Evolutionary conservation across 2,113 vertebrate species (phyloP), one percentile per base, ranked within the genome.

Genomic region (Peromyscus californicus): DNA sequence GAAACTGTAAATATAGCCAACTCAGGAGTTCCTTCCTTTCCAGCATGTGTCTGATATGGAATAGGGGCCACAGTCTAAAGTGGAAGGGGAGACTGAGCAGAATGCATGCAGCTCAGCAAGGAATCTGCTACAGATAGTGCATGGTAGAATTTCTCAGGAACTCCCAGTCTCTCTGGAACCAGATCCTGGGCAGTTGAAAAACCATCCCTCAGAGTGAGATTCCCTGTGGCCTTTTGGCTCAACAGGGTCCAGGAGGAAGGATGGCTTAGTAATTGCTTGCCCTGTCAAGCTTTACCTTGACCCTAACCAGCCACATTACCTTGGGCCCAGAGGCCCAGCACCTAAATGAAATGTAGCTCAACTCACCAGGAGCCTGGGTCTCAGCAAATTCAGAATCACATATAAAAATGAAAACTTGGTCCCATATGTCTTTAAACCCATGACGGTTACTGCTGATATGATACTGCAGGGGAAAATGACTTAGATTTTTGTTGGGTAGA

Each of bases 361-460:
- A 57, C 90, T 90, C 65, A 13, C 90, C 51, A 82, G 88, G 80
- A 95, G 72, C 70, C 59, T 2, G 7, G 93, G 69, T 76, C 96
- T 97, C 94, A 36, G 96, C 92, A 96, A 97, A 91, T 96, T 42
- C 94, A 86, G 96, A 97, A 74, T 88, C 92, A 92, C 95, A 72
- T 90, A 98, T 96, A 97, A 98, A 98, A 97, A 97, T 97, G 97
- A 96, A 98, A 96, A 78, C 95, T 90, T 78, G 88, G 87, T 96
- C 95, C 97, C 97, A 93, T 96, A 95, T 95, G 97, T 98, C 98
- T 98, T 97, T 97, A 98, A 97, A 92, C 96, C 97, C 97, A 76
- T 97, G 98, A 95, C 12, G 95, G 89, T 97, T 96, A 98, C 92
- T 96, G 93, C 98, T 90, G 97, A 89, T 97, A 89, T 90, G 97